Evolutionary conservation across 2,888 invertebrate genomes (phyloP), one percentile per base, ranked within the genome.

Genomic region (Lymantria monacha): DNA sequence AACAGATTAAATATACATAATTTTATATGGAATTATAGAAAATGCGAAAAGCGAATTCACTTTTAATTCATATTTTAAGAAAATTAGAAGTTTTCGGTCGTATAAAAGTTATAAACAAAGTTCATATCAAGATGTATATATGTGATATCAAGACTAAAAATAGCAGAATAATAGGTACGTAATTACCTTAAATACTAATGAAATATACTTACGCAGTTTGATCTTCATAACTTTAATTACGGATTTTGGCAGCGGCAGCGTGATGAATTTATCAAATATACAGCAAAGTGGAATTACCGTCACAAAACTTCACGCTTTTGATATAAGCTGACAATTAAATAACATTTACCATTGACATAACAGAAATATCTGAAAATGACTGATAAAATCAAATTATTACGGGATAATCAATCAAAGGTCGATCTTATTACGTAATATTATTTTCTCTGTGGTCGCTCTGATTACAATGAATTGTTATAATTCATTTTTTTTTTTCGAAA

Each of bases 151-250:
- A n/a, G n/a, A n/a, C n/a, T n/a, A n/a, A n/a, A n/a, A n/a, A n/a
- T n/a, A n/a, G n/a, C n/a, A n/a, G n/a, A n/a, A n/a, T n/a, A n/a
- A n/a, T n/a, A n/a, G n/a, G n/a, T n/a, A n/a, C n/a, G n/a, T n/a
- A n/a, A n/a, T n/a, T n/a, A n/a, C n/a, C n/a, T n/a, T n/a, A n/a
- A n/a, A n/a, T n/a, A n/a, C n/a, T n/a, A n/a, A n/a, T n/a, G 12
- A 10, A 31, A 14, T 47, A 53, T 60, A 85, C 91, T 90, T 66
- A 91, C 91, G 91, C 80, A 91, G 75, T 81, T 90, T 90, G 72
- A 91, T 91, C 83, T 91, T 91, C 91, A 91, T 91, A 72, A 91
- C 90, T 84, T 87, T 89, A 69, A 91, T 91, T 80, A 90, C 88
- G 63, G 91, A 90, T 71, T 79, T 90, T 69, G 84, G 83, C 83